Conservation (phyloP, 2,797 vertebrate species). For the Mormyrops attenuatus region DNA sequence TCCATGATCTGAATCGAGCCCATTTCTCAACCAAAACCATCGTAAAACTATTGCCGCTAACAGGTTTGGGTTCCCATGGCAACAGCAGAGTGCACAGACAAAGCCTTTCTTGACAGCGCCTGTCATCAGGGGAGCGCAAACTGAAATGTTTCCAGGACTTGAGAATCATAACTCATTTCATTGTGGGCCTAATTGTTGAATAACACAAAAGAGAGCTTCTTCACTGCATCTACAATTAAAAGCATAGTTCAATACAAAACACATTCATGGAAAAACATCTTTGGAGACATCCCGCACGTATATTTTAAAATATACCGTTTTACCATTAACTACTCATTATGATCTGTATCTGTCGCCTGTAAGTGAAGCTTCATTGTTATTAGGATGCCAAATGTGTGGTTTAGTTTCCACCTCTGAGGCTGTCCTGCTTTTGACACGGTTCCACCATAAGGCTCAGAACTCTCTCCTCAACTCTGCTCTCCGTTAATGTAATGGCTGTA, state of each 20-base stretch:
- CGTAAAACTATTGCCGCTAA: background rate
- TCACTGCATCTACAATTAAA: background rate
- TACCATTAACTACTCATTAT: background rate
- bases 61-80: conserved; percentile 5
- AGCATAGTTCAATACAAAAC: background rate
- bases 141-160: conserved; percentile 8
- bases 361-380: background rate
- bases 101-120: conserved; percentile 8
- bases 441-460: background rate
- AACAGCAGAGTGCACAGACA: background rate
- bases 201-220: background rate
- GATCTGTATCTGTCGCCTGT: background rate
- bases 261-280: background rate
- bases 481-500: background rate
- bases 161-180: conserved; percentile 2
- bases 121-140: background rate
- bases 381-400: background rate
- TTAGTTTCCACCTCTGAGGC: background rate
- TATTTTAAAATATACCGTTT: background rate
- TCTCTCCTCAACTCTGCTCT: background rate
- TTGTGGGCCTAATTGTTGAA: background rate
- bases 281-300: background rate
- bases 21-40: background rate
- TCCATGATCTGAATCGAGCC: background rate
- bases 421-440: background rate